phyloP scores from a whole-genome alignment of 2,888 invertebrate species.

The Autographa pulchrina region DNA sequence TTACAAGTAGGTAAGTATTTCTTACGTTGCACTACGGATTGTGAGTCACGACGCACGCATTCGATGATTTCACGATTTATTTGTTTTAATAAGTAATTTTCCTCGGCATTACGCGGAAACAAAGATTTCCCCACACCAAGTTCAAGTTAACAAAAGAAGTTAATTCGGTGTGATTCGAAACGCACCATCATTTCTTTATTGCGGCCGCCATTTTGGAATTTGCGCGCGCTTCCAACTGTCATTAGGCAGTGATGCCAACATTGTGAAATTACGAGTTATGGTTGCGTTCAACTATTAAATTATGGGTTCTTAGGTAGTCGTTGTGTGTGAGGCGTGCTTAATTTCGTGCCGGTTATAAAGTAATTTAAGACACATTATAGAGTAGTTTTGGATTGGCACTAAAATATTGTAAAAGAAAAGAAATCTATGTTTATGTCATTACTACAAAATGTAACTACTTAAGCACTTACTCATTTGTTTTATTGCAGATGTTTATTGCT shows the following conservation, averaged over 20 bases:
- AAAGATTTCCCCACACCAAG: constrained; percentile 70
- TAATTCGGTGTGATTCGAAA: constrained; percentile 81
- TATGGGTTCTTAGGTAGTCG: constrained; percentile 75
- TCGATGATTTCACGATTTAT: constrained; percentile 52
- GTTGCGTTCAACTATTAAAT: constrained; percentile 85
- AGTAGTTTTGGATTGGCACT: constrained; percentile 57
- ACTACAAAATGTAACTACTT: constrained; percentile 13
- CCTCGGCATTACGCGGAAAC: constrained; percentile 58
- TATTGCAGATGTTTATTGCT: background rate
- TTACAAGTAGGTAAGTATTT: constrained; percentile 27
- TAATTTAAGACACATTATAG: constrained; percentile 70
- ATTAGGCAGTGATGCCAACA: constrained; percentile 87
- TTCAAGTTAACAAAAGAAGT: constrained; percentile 75
- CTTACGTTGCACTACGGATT: constrained; percentile 19
- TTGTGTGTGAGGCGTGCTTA: constrained; percentile 72
- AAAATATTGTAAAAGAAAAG: constrained; percentile 52
- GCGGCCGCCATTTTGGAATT: constrained; percentile 84
- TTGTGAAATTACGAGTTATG: constrained; percentile 84
- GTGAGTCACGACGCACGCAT: constrained; percentile 42
- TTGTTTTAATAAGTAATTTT: constrained; percentile 52
- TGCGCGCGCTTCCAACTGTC: constrained; percentile 80
- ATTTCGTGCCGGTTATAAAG: constrained; percentile 80
- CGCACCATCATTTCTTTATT: constrained; percentile 82
- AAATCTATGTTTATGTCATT: constrained; percentile 33
- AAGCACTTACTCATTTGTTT: background rate